Conservation (phyloP, 2,113 vertebrate species). For the Cynocephalus volans region DNA sequence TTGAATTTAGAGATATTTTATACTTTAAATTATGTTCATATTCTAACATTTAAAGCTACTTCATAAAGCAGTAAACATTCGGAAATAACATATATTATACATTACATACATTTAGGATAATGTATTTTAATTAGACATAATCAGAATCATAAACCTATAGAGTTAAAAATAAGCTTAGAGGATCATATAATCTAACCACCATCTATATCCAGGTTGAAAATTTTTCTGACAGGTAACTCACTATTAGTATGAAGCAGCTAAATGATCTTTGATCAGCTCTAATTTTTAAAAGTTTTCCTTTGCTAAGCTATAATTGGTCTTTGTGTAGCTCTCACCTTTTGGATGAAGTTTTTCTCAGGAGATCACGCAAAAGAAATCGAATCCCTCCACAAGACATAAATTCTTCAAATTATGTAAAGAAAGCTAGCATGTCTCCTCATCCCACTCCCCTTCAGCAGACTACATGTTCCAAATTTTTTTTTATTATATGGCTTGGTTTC, state of each 20-base stretch:
- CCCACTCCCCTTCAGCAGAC: not conserved
- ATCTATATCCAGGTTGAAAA: not conserved
- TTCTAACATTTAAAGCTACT: not conserved
- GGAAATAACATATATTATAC: no score
- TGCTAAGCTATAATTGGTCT: not conserved
- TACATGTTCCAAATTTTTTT: not conserved
- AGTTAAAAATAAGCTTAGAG: not conserved
- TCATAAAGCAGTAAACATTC: not conserved
- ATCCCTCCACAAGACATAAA: not conserved
- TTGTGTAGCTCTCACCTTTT: not conserved
- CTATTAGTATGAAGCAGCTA: not conserved
- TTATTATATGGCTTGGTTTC: not conserved
- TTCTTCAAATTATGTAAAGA: not conserved
- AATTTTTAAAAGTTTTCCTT: not conserved
- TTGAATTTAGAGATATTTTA: not conserved
- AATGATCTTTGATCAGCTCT: not conserved
- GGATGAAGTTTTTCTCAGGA: not conserved
- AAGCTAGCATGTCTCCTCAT: not conserved
- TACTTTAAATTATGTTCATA: not conserved
- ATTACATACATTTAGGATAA: not conserved
- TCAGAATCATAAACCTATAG: not conserved
- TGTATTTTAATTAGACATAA: not conserved
- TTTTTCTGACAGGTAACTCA: not conserved
- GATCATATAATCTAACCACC: not conserved
- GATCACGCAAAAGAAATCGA: not conserved